These are phyloP conservation scores for Xiphorhynchus elegans DNA, from an alignment of 2,113 vertebrate genomes.

Conservation along the genomic window DNA sequence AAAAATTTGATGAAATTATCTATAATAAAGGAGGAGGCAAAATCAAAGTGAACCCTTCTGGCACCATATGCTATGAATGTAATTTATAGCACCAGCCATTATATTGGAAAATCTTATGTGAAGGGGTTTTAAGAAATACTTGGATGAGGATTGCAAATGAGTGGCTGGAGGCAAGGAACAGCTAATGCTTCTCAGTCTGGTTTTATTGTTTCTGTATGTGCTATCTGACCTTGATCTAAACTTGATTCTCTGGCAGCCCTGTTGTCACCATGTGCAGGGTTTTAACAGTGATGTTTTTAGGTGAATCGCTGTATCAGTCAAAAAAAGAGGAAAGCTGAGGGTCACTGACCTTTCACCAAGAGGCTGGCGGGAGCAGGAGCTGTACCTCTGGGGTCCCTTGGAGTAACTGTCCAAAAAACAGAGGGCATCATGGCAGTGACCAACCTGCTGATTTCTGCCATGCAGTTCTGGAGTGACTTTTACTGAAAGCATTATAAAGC, in stretches of 20 bases:
- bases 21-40: background rate
- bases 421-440: background rate
- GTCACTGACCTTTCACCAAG: background rate
- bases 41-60: background rate
- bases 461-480: background rate
- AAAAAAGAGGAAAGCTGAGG: background rate
- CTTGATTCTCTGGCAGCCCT: background rate
- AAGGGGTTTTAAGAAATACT: background rate
- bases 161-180: background rate
- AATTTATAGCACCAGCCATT: background rate
- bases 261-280: background rate
- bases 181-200: background rate
- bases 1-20: background rate
- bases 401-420: background rate
- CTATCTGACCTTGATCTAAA: background rate
- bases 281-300: background rate
- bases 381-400: background rate
- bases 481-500: background rate
- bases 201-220: background rate
- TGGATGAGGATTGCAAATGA: background rate
- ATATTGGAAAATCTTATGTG: background rate
- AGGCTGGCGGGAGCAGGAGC: background rate
- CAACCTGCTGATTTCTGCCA: background rate
- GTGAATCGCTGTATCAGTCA: background rate
- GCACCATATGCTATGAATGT: background rate